Conservation (phyloP, 2,888 invertebrate genomes). For the Drosophila mimetica region DNA sequence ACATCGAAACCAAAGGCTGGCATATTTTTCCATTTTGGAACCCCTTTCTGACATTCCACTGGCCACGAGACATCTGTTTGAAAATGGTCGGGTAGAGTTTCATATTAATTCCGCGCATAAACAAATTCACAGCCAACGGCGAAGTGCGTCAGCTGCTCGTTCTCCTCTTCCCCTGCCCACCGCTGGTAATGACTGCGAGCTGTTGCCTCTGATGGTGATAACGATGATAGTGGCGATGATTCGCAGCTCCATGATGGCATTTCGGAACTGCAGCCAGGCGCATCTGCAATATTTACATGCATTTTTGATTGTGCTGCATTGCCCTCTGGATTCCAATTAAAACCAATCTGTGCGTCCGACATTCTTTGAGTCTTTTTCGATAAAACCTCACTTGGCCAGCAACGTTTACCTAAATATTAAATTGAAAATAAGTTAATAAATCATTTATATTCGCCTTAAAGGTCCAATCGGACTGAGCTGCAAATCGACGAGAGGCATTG, state of each 20-base stretch:
- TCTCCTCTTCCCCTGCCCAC: neutral
- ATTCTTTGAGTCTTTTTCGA: neutral
- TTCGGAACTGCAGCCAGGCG: constrained; percentile 12
- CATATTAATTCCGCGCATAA: constrained; percentile 51
- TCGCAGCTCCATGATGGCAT: neutral
- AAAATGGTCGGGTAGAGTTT: constrained; percentile 18
- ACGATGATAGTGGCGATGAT: constrained; percentile 18
- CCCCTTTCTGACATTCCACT: neutral
- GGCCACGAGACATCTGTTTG: constrained; percentile 5
- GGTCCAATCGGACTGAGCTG: neutral
- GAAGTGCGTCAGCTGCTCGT: constrained; percentile 37
- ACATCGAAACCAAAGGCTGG: neutral
- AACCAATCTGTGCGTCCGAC: neutral
- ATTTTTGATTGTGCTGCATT: constrained; percentile 12
- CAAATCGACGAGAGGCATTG: neutral
- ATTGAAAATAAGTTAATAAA: constrained; percentile 14
- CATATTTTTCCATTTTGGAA: constrained; percentile 10
- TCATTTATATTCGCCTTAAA: constrained; percentile 3
- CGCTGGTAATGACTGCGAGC: constrained; percentile 50
- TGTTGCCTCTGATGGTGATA: constrained; percentile 36
- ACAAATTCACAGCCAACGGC: constrained; percentile 63
- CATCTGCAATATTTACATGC: constrained; percentile 22
- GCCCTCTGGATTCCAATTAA: constrained; percentile 11
- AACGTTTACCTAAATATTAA: neutral
- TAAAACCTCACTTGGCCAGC: neutral